Conservation (phyloP, 1,140 invertebrate species). For the Drosophila kanapiae region DNA sequence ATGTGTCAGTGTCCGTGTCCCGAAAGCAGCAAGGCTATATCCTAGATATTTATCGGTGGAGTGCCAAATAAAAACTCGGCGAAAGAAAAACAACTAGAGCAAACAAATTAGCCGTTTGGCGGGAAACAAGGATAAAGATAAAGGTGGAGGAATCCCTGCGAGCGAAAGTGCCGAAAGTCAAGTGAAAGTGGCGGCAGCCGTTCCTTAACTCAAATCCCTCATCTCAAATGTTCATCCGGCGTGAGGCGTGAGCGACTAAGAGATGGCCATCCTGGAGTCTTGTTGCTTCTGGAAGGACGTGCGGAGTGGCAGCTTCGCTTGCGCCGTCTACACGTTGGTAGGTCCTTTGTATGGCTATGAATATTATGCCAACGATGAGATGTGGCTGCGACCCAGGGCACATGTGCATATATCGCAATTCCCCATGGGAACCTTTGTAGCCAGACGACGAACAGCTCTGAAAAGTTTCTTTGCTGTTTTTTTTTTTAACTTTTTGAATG, state of each 20-base stretch:
- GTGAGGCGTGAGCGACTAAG: slow-evolving; percentile 40
- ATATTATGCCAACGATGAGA: slow-evolving; percentile 31
- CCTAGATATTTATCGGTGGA: slow-evolving; percentile 39
- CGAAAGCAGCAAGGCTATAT: slow-evolving; percentile 45
- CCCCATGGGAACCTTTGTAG: background rate
- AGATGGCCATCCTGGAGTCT: slow-evolving; percentile 92
- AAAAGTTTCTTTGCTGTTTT: background rate
- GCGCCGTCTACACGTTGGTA: slow-evolving; percentile 91
- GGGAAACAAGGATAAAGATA: slow-evolving; percentile 47
- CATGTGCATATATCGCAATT: slow-evolving; percentile 9
- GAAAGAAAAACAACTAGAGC: slow-evolving; percentile 24
- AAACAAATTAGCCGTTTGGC: slow-evolving; percentile 56
- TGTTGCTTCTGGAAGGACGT: slow-evolving; percentile 94
- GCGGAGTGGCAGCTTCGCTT: slow-evolving; percentile 91
- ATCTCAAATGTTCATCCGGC: slow-evolving; percentile 43
- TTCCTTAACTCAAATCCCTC: slow-evolving; percentile 1
- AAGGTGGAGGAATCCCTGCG: slow-evolving; percentile 22
- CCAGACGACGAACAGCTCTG: background rate
- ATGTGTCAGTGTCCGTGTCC: slow-evolving; percentile 61
- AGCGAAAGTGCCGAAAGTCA: slow-evolving; percentile 62
- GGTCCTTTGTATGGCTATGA: slow-evolving; percentile 80
- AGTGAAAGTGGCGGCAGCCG: slow-evolving; percentile 78
- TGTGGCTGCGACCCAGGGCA: background rate
- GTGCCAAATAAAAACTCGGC: slow-evolving; percentile 12
- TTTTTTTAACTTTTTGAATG: slow-evolving; percentile 1